Evolutionary conservation across 2,113 vertebrate genomes (phyloP).

Genomic region (Hylia prasina): DNA sequence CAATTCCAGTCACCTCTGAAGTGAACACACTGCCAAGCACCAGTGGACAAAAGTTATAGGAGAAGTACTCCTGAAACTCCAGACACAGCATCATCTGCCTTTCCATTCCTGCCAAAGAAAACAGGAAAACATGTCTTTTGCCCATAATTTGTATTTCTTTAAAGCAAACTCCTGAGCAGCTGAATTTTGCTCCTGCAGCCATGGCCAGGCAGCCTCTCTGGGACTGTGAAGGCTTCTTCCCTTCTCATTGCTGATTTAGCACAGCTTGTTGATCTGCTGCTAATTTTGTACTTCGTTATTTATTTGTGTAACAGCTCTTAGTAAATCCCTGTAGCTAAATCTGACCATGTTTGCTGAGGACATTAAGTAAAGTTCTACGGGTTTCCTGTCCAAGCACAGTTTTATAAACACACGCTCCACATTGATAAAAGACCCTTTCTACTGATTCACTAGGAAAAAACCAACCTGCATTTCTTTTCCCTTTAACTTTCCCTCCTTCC

Average conservation of each 20-base stretch:
- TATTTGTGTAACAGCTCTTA: slow-evolving; percentile 41
- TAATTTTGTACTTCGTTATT: background rate
- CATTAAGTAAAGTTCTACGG: background rate
- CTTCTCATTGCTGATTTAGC: background rate
- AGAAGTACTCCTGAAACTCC: background rate
- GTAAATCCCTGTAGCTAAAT: slow-evolving; percentile 39
- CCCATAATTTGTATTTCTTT: background rate
- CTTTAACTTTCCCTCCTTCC: background rate
- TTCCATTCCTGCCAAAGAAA: background rate
- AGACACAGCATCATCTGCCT: background rate
- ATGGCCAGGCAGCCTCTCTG: background rate
- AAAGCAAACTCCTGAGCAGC: background rate
- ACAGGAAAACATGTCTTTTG: background rate
- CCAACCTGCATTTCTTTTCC: background rate
- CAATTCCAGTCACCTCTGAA: background rate
- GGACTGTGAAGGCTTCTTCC: background rate
- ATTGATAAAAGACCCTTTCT: background rate
- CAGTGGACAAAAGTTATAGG: background rate
- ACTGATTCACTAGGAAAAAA: background rate
- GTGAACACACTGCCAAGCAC: background rate
- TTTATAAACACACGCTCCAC: accelerated
- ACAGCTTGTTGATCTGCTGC: slow-evolving; percentile 26
- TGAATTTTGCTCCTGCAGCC: background rate
- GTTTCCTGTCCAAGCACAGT: background rate
- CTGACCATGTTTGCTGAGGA: background rate